Base-by-base conservation (phyloP, 37 sponge, comb jelly and placozoan species). In the Eunapius fragilis region DNA sequence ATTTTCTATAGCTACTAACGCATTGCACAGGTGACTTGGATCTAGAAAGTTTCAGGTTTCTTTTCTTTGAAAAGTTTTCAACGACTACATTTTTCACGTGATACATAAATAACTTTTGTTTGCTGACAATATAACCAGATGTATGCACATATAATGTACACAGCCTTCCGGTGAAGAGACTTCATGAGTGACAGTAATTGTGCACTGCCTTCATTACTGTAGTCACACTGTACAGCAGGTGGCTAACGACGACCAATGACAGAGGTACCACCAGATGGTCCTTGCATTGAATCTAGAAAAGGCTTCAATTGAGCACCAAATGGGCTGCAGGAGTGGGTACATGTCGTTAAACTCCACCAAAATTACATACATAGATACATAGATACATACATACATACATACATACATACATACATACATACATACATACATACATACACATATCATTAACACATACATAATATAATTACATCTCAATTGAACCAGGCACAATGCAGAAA, bases 301-400 rank as follows among this genome's bases (percentile, higher is more conserved):
- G 95, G 95, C 69, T 69, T 45, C n/a, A 94, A n/a, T 70, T 90
- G 88, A 36, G 88, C 89, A 81, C 95, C 95, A 86, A 94, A 88
- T 49, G 95, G 95, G 22, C 94, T 93, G 70, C 5, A 41, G 47
- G 34, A 27, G 67, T 0, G 7, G 58, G 35, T 25, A 31, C 28
- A 13, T 26, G 12, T 27, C 68, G 27, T 33, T 67, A 11, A 28
- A 4, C 26, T 9, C 13, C 25, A n/a, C 69, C n/a, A n/a, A n/a
- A n/a, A 19, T 41, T 41, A 41, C 6, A 41, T 41, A 41, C 41
- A 41, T 41, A 6, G 3, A 6, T 9, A 41, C 6, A 6, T 6
- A 41, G 6, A 41, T 41, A 6, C 41, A 41, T 6, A 41, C 41
- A 41, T 6, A 41, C 6, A 3, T 41, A 6, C 41, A 41, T 41